A percentile compares a stretch with the other conserved stretches of the same genome.
phyloP scores from a whole-genome alignment of 1,140 invertebrate genomes.

The Schlechtendalia chinensis region DNA sequence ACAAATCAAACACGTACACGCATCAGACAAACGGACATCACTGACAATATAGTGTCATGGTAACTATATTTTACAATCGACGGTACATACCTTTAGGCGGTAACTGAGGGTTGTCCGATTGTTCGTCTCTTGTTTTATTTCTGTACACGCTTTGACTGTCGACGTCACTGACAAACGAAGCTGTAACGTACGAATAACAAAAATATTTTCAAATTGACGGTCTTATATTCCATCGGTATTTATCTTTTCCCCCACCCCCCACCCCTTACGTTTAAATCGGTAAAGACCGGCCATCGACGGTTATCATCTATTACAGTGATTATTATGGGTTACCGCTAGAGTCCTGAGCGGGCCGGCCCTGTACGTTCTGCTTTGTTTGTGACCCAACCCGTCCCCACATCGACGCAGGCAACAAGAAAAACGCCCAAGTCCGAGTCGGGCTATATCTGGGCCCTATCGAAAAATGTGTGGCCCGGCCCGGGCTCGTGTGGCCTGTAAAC shows the following conservation, averaged over 20 bases:
- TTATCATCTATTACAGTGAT: background rate
- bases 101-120: background rate
- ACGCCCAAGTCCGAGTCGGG: background rate
- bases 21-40: background rate
- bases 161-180: background rate
- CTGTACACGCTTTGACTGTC: background rate
- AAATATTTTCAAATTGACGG: too few species aligned
- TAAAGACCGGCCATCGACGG: too few species aligned
- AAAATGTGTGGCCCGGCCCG: conserved; percentile 12
- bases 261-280: too few species aligned
- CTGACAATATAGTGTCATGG: too few species aligned
- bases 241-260: too few species aligned
- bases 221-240: too few species aligned
- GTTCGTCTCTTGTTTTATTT: conserved; percentile 1
- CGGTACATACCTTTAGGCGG: conserved; percentile 8
- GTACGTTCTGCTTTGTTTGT: conserved; percentile 16
- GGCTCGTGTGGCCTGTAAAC: background rate
- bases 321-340: conserved; percentile 53
- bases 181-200: conserved; percentile 2
- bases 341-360: background rate
- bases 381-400: conserved; percentile 31
- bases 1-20: background rate
- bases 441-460: conserved; percentile 6
- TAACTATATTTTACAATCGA: background rate
- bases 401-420: conserved; percentile 16